phyloP scores from a whole-genome alignment of 2,113 vertebrate species.

The Camelus dromedarius region DNA sequence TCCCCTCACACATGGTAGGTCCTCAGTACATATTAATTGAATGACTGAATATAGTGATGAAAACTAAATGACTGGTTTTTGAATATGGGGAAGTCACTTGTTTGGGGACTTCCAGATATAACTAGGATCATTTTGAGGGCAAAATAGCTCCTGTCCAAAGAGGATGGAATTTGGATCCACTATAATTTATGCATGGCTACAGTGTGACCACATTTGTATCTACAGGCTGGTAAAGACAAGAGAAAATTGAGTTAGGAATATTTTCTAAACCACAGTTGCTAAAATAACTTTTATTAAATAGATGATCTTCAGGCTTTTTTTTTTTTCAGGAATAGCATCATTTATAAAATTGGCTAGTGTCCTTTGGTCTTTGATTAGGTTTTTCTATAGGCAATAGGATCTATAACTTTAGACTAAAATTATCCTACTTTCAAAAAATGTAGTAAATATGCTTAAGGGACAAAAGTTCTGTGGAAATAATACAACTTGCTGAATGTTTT shows the following conservation, averaged over 20 bases:
- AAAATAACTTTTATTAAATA: not conserved
- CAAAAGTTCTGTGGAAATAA: not conserved
- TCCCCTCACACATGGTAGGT: not conserved
- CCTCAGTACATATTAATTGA: not conserved
- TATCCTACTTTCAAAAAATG: not conserved
- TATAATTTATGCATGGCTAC: not conserved
- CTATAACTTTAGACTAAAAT: constrained; percentile 30
- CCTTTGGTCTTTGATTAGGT: not conserved
- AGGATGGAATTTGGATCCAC: not conserved
- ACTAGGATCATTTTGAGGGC: not conserved
- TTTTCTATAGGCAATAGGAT: not conserved
- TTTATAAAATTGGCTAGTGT: not conserved
- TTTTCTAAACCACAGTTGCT: constrained; percentile 27
- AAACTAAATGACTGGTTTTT: not conserved
- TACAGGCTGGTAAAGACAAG: not conserved
- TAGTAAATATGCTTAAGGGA: not conserved
- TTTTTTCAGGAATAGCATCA: not conserved
- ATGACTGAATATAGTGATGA: not conserved
- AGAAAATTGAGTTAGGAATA: not conserved
- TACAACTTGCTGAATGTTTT: not conserved
- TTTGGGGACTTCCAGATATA: constrained; percentile 28
- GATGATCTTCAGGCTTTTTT: not conserved
- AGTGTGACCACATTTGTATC: not conserved
- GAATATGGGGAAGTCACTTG: not conserved
- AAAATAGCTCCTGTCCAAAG: not conserved